A percentile compares a stretch with the other conserved stretches of the same genome.
phyloP scores from a whole-genome alignment of 1,140 invertebrate species.

The Probaryconus sp. region DNA sequence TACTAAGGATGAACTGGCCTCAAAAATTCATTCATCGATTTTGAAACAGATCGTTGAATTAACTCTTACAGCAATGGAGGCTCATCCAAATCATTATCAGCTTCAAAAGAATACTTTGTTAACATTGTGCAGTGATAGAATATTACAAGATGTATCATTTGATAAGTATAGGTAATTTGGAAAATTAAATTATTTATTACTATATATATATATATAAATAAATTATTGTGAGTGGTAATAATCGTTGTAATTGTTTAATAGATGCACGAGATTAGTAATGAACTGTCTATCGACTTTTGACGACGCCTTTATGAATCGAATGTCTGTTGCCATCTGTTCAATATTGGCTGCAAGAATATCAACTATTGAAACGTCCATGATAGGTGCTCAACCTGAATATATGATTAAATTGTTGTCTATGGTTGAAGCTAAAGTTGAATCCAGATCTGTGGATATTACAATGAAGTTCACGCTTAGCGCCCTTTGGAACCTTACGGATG shows the following conservation, averaged over 20 bases:
- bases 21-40: conserved; percentile 83
- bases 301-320: conserved; percentile 86
- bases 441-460: conserved; percentile 84
- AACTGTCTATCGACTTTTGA: conserved; percentile 86
- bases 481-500: conserved; percentile 90
- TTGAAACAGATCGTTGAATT: conserved; percentile 84
- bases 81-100: conserved; percentile 84
- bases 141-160: conserved; percentile 87
- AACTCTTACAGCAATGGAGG: conserved; percentile 86
- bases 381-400: conserved; percentile 84
- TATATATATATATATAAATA: conserved; percentile 4
- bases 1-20: conserved; percentile 83
- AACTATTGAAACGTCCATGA: conserved; percentile 84
- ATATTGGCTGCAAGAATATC: conserved; percentile 87
- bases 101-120: conserved; percentile 88
- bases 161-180: conserved; percentile 82
- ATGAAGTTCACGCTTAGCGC: conserved; percentile 90
- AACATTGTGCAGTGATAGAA: conserved; percentile 88
- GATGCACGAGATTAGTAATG: conserved; percentile 87
- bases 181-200: conserved; percentile 26
- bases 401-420: conserved; percentile 87
- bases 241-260: conserved; percentile 53
- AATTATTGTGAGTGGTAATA: conserved; percentile 2
- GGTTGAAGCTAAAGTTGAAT: conserved; percentile 82
- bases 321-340: conserved; percentile 91